These are phyloP conservation scores for Conops quadrifasciatus DNA, from an alignment of 2,888 invertebrate genomes.

Conservation along the genomic window DNA sequence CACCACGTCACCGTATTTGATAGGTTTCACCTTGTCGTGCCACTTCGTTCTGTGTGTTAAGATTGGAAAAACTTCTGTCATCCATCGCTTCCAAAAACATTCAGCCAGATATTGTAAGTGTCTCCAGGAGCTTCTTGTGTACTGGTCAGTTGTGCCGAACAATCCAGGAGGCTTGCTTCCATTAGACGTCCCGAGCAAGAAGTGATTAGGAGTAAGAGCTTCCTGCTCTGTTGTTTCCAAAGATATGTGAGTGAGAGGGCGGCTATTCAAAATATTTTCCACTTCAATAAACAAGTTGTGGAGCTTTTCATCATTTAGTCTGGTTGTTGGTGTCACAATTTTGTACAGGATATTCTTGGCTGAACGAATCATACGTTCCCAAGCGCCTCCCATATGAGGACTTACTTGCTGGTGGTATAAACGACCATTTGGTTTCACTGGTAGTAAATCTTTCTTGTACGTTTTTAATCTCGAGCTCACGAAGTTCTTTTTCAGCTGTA, in stretches of 20 bases:
- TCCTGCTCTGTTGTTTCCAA: slow-evolving; percentile 45
- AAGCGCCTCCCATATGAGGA: slow-evolving; percentile 7
- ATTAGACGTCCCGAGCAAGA: slow-evolving; percentile 46
- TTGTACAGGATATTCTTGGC: slow-evolving; percentile 21
- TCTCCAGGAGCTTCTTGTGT: slow-evolving; percentile 48
- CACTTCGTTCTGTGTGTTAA: slow-evolving; percentile 36
- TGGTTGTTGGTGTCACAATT: slow-evolving; percentile 16
- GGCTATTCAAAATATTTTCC: slow-evolving; percentile 38
- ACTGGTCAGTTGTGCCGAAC: slow-evolving; percentile 38
- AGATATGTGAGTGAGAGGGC: slow-evolving; percentile 40
- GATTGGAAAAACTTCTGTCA: slow-evolving; percentile 51
- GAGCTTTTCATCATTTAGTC: slow-evolving; percentile 35
- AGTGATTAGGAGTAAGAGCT: slow-evolving; percentile 53
- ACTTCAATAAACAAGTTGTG: slow-evolving; percentile 36
- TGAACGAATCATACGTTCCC: slow-evolving; percentile 40
- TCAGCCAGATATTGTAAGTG: slow-evolving; percentile 44
- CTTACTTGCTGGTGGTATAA: slow-evolving; percentile 38
- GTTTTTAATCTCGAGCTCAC: slow-evolving; percentile 10
- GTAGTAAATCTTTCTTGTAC: not conserved
- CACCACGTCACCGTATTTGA: slow-evolving; percentile 38
- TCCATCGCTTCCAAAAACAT: slow-evolving; percentile 50
- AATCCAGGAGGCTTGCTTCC: slow-evolving; percentile 39
- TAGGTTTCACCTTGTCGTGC: slow-evolving; percentile 27
- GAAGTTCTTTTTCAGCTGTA: slow-evolving; percentile 29
- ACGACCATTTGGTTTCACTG: slow-evolving; percentile 31